Percentiles rank a stretch among this genome's conserved stretches.
phyloP scores from a whole-genome alignment of 2,113 vertebrate species.

The Patagioenas fasciata region DNA sequence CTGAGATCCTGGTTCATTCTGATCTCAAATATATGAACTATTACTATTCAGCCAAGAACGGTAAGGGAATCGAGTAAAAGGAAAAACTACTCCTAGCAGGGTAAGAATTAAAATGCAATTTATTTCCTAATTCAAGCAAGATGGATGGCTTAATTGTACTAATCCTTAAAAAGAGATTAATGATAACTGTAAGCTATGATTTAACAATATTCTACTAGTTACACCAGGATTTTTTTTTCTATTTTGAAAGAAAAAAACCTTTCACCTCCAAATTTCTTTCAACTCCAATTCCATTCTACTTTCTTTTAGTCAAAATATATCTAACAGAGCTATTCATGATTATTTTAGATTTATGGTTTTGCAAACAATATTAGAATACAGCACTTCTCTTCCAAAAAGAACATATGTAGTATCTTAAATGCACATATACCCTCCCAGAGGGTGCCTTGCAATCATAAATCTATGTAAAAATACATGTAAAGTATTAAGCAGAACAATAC shows the following conservation, averaged over 20 bases:
- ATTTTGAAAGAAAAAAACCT: not conserved
- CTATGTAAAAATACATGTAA: not conserved
- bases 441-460: not conserved
- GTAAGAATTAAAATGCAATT: not conserved
- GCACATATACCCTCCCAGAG: not conserved
- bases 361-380: not conserved
- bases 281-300: not conserved
- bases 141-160: not conserved
- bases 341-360: not conserved
- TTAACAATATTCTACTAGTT: not conserved
- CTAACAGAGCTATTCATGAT: not conserved
- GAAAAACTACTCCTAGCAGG: not conserved
- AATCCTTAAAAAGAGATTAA: not conserved
- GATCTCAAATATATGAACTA: conserved; percentile 12
- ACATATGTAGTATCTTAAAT: not conserved
- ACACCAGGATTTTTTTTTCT: not conserved
- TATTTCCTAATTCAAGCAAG: not conserved
- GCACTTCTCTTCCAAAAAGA: not conserved
- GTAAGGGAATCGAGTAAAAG: not conserved
- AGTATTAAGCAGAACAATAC: not conserved
- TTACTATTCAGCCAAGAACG: not conserved
- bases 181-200: not conserved
- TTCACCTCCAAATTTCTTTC: not conserved
- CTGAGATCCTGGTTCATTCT: conserved; percentile 46
- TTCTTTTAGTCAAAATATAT: not conserved